Percentiles rank a stretch among this genome's conserved stretches.
phyloP scores from a whole-genome alignment of 2,113 vertebrate species.

The Nerophis ophidion region DNA sequence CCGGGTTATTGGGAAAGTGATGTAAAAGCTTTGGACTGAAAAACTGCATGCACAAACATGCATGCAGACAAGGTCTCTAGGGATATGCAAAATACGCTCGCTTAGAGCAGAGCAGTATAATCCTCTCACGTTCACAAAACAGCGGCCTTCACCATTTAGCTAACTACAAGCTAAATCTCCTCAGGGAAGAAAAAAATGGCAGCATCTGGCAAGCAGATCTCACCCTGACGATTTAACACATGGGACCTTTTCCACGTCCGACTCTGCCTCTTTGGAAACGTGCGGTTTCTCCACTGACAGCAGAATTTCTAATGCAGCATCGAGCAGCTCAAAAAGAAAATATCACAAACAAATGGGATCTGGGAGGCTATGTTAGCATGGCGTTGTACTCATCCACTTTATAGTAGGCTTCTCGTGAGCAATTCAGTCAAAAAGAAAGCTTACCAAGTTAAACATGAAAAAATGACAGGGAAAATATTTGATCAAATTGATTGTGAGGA shows the following conservation, averaged over 20 bases:
- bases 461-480: constrained; percentile 15
- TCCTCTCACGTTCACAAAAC: constrained; percentile 46
- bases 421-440: constrained; percentile 6
- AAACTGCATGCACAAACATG: constrained; percentile 11
- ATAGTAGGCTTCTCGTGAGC: constrained; percentile 8
- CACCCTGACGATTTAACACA: constrained; percentile 51
- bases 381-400: constrained; percentile 15
- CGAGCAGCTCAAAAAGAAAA: constrained; percentile 41
- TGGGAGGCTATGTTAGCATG: constrained; percentile 20
- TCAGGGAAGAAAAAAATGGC: constrained; percentile 48
- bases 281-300: constrained; percentile 56
- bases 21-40: not conserved
- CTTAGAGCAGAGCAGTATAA: constrained; percentile 44
- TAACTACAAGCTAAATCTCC: constrained; percentile 56
- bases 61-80: constrained; percentile 27
- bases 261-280: constrained; percentile 30
- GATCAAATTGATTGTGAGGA: constrained; percentile 26
- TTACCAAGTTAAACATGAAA: constrained; percentile 3
- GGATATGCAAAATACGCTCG: constrained; percentile 29
- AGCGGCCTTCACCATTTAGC: constrained; percentile 41
- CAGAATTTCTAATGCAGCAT: constrained; percentile 46
- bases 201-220: constrained; percentile 74
- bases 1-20: too few species aligned
- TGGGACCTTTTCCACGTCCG: constrained; percentile 46
- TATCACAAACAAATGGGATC: constrained; percentile 54